phyloP scores from a whole-genome alignment of 2,113 vertebrate species.

The Glaucidium brasilianum region DNA sequence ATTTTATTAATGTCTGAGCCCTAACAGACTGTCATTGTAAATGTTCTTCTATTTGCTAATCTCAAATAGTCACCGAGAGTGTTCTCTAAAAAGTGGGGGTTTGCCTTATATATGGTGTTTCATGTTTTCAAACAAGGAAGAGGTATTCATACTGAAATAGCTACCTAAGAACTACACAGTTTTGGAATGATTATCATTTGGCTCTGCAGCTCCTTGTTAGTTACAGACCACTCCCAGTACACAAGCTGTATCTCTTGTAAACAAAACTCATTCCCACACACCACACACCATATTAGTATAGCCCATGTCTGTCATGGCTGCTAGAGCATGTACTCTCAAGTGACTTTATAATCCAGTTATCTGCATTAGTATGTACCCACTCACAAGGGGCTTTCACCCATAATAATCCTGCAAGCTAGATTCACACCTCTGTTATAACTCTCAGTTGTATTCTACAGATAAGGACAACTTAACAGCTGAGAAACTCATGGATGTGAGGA shows the following conservation, averaged over 20 bases:
- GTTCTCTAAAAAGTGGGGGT: not conserved
- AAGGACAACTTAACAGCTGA: not conserved
- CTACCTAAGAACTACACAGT: not conserved
- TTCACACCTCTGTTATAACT: not conserved
- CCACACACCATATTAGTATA: not conserved
- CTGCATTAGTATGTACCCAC: accelerated
- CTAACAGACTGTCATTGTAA: not conserved
- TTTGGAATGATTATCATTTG: not conserved
- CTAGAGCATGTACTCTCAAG: not conserved
- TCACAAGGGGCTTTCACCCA: not conserved
- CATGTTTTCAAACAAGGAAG: not conserved
- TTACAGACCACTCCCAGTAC: not conserved
- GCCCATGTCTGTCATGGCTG: not conserved
- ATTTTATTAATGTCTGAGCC: not conserved
- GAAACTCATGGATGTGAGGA: not conserved
- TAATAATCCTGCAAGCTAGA: not conserved
- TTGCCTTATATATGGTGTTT: not conserved
- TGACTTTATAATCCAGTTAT: not conserved
- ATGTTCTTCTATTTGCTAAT: not conserved
- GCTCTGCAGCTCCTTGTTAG: not conserved
- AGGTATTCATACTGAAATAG: not conserved
- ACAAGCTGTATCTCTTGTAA: not conserved
- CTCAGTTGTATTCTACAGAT: not conserved
- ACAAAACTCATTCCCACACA: not conserved
- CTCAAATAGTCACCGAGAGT: not conserved